Conservation (phyloP, 2,888 invertebrate genomes). For the Caradrina clavipalpis region DNA sequence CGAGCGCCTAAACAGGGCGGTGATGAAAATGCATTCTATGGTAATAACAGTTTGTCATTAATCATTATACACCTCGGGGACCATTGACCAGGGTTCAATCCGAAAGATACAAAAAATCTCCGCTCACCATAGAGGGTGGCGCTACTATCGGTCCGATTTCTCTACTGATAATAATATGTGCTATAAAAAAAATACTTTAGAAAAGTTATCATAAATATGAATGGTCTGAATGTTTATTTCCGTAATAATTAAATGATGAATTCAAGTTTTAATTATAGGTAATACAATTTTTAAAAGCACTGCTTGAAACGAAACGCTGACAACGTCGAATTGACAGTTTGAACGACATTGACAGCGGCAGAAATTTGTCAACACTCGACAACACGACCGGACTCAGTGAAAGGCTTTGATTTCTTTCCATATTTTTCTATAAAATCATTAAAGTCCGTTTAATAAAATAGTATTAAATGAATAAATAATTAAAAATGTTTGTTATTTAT, state of each 20-base stretch:
- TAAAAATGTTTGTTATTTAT: constrained; percentile 28
- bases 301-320: constrained; percentile 25
- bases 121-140: not conserved
- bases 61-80: no score
- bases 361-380: constrained; percentile 46
- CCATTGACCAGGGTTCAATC: not conserved
- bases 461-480: not conserved
- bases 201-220: no score
- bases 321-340: constrained; percentile 8
- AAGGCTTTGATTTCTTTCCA: constrained; percentile 17
- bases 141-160: not conserved
- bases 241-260: not conserved
- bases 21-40: no score
- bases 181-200: not conserved
- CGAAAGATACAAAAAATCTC: not conserved
- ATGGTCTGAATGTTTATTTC: no score
- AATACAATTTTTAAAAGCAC: not conserved
- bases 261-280: not conserved
- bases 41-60: no score
- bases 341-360: constrained; percentile 23
- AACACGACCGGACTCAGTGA: constrained; percentile 6
- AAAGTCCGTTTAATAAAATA: not conserved
- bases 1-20: no score
- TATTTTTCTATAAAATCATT: constrained; percentile 35
- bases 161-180: not conserved